phyloP scores from a whole-genome alignment of 2,113 vertebrate species.

The Hypocryptadius cinnamomeus region DNA sequence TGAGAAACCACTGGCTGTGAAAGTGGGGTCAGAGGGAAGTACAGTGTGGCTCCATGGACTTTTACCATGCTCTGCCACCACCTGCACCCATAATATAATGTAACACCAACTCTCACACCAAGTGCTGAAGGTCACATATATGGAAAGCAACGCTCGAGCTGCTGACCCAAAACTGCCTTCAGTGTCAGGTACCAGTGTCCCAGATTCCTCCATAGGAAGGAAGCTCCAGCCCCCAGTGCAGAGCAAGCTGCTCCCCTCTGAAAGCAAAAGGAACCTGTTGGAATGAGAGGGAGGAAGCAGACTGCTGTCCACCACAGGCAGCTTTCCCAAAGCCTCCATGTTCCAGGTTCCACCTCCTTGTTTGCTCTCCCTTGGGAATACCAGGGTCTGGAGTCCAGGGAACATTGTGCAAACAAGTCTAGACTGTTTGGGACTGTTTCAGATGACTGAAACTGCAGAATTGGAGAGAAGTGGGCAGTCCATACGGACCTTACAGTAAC shows the following conservation, averaged over 20 bases:
- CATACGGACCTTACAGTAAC: background rate
- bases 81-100: accelerated
- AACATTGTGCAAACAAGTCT: background rate
- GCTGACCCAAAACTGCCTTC: background rate
- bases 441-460: background rate
- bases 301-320: accelerated
- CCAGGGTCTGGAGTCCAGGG: background rate
- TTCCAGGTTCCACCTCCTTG: background rate
- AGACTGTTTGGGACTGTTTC: background rate
- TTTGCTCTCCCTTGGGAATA: background rate
- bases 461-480: background rate
- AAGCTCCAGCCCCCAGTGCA: background rate
- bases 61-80: background rate
- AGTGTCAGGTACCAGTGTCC: background rate
- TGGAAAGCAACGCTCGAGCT: background rate
- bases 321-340: background rate
- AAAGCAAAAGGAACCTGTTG: background rate
- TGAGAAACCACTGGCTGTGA: background rate
- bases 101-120: background rate
- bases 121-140: background rate
- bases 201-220: background rate
- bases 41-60: background rate
- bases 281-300: background rate
- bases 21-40: background rate
- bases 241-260: background rate